Percentiles rank a stretch among this genome's conserved stretches.
These are phyloP conservation scores for Acyrthosiphon pisum DNA, from an alignment of 1,140 invertebrate species.

Conservation along the genomic window DNA sequence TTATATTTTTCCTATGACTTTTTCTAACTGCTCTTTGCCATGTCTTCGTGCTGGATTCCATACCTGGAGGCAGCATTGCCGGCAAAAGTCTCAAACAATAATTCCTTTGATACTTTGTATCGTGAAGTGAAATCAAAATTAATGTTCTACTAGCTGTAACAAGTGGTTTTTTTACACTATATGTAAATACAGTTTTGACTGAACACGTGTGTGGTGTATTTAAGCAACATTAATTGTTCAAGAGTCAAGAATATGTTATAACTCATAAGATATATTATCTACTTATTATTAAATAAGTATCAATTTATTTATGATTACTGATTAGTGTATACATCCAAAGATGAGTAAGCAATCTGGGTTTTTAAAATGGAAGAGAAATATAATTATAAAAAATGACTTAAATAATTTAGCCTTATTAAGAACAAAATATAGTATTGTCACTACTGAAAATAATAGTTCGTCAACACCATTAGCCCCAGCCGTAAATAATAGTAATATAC, in stretches of 20 bases:
- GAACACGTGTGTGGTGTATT: too few relatives aligned
- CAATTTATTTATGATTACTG: too few relatives aligned
- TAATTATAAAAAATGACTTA: neutral
- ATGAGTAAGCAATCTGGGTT: too few relatives aligned
- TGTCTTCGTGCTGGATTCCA: neutral
- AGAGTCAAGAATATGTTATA: too few relatives aligned
- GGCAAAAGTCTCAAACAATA: neutral
- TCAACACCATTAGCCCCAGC: neutral
- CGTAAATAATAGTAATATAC: neutral
- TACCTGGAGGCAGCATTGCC: neutral
- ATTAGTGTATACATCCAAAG: too few relatives aligned
- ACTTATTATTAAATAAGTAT: too few relatives aligned
- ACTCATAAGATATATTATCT: too few relatives aligned
- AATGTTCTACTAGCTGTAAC: too few relatives aligned
- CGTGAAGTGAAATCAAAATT: too few relatives aligned
- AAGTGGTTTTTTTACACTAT: too few relatives aligned
- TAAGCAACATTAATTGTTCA: too few relatives aligned
- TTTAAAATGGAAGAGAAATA: neutral
- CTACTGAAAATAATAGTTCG: neutral
- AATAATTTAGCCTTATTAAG: neutral
- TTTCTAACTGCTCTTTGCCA: neutral
- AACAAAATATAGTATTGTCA: neutral
- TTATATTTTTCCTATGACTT: neutral
- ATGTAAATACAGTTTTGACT: too few relatives aligned
- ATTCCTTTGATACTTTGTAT: neutral